Base-by-base conservation (phyloP, 1,140 invertebrate species). In the Leptonema lineaticorne region DNA sequence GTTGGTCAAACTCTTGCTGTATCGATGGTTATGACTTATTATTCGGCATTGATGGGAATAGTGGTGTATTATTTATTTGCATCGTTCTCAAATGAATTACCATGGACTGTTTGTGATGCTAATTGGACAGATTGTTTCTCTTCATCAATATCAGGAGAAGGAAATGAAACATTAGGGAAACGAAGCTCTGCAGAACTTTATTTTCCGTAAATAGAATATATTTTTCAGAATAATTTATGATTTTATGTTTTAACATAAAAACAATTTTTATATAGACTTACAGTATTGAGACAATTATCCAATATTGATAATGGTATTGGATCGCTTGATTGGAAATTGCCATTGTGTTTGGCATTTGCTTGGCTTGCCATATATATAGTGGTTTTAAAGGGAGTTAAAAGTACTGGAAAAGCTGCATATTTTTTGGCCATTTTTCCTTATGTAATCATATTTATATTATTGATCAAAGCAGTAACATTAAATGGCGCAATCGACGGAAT, bases 371-470 rank as follows among this genome's bases (percentile, higher is more conserved):
- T 92, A 45, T 90, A 87, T 74, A 78, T 85, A 14, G 86, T 88
- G 28, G 79, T 91, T 11, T 79, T 87, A 74, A 83, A 87, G 75
- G 79, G 79, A 50, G 88, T 92, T 6, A 83, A 84, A 65, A 85
- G 84, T 62, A 85, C 85, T 0, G 87, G 87, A 60, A 88, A 88
- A 75, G 83, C 83, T 0, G 87, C 85, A 0, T 91, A 91, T 67
- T 90, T 91, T 68, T 82, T 90, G 3, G 90, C 90, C 0, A 77
- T 91, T 8, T 92, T 92, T 73, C 90, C 90, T 0, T 92, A 92
- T 74, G 76, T 91, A 2, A 85, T 92, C 1, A 83, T 93, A 76
- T 78, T 87, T 2, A 85, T 86, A 11, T 74, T 92, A 9, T 76
- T 93, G 14, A 77, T 88, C 4, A 69, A 62, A 57, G 75, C 92